Percentiles rank a stretch among this genome's conserved stretches.
These are phyloP conservation scores for Schizotus pectinicornis DNA, from an alignment of 2,888 invertebrate genomes.

Conservation along the genomic window DNA sequence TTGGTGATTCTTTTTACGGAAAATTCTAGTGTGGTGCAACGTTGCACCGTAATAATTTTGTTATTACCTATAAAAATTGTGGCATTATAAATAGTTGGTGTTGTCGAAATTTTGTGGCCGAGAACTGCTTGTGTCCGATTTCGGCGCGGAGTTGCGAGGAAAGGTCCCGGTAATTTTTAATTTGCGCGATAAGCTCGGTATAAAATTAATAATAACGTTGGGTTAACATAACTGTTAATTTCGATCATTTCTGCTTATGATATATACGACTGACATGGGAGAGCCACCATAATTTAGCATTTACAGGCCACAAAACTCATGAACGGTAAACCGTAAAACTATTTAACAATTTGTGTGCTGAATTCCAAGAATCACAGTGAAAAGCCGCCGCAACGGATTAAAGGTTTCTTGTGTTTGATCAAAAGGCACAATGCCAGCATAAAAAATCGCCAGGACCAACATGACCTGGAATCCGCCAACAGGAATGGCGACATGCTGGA, in stretches of 20 bases:
- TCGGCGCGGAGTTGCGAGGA: constrained; percentile 4
- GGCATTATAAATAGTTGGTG: too few relatives aligned
- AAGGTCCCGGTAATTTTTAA: constrained; percentile 10
- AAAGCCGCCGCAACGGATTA: background rate
- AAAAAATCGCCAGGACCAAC: constrained; percentile 18
- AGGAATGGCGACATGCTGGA: constrained; percentile 7
- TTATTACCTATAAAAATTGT: too few relatives aligned
- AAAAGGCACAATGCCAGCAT: background rate
- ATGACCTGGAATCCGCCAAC: constrained; percentile 19
- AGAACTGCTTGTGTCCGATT: too few relatives aligned
- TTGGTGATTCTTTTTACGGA: too few relatives aligned
- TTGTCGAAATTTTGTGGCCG: too few relatives aligned
- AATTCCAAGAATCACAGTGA: constrained; percentile 1
- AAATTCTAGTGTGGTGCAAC: too few relatives aligned
- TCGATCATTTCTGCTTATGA: constrained; percentile 16
- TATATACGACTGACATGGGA: constrained; percentile 9
- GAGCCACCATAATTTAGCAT: constrained; percentile 17
- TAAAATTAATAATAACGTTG: constrained; percentile 24
- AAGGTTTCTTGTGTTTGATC: too few relatives aligned
- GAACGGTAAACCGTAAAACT: background rate
- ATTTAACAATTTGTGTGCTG: constrained; percentile 1
- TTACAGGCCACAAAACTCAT: background rate
- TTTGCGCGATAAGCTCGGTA: constrained; percentile 5
- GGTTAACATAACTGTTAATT: constrained; percentile 22
- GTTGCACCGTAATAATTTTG: too few relatives aligned